Base-by-base conservation (phyloP, 2,888 invertebrate genomes). In the Panopea generosa region DNA sequence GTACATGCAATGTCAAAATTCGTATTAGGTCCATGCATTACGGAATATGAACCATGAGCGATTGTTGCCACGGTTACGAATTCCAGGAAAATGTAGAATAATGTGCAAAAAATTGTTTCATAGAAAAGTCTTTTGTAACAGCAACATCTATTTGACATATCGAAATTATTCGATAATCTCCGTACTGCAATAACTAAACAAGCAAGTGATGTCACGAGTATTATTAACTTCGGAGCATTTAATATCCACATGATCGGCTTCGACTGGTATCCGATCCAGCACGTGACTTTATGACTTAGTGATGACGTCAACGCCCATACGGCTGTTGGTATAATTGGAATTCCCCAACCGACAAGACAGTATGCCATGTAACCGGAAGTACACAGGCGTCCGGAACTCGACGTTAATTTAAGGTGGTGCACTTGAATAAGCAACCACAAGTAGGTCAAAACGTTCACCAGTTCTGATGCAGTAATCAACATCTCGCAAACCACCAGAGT, bases 341-440 rank as follows among this genome's bases (percentile, higher is more conserved):
- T 40, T 18, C 76, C 78, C 78, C 80, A 83, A 16, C 78, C 83
- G 26, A 81, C 47, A n/a, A 77, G 24, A 22, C 71, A 52, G 43
- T 81, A 83, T 14, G 57, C 52, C 18, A 66, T 26, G 26, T 72
- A 77, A 45, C 72, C 73, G 45, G 74, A 60, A 40, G 59, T 69
- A 27, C 75, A 53, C n/a, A 73, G 29, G 33, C 57, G 63, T 33
- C 68, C 70, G 2, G 74, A 67, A 18, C 52, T 60, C 1, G 77
- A 40, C 9, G 57, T 50, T 7, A 71, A 47, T 16, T 72, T 68
- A 3, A 77, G 56, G 18, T 70, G 63, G 33, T 75, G 74, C 14
- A 61, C 45, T 53, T 78, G 74, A 27, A 79, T 40, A 7, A 76
- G 24, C 33, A 74, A 33, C 83, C 83, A 83, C 47, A 76, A 50